These are phyloP conservation scores for Sepioteuthis lessoniana DNA, from an alignment of 2,888 invertebrate genomes.

Conservation along the genomic window DNA sequence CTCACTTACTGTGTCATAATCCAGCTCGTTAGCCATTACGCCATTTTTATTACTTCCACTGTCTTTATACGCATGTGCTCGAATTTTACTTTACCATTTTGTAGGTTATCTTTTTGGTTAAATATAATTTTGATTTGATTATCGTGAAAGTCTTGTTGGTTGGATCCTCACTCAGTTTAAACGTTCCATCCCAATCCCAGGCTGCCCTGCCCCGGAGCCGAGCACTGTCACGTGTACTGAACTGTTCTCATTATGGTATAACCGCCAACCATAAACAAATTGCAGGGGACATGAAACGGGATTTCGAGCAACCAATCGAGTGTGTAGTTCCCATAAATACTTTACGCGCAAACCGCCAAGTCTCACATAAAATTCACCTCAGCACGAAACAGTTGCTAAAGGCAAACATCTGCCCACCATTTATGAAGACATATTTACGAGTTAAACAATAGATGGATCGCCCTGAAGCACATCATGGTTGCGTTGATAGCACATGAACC, in stretches of 20 bases:
- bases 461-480: neutral
- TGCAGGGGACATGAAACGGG: neutral
- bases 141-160: neutral
- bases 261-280: neutral
- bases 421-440: neutral
- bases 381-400: neutral
- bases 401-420: neutral
- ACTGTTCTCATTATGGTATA: neutral
- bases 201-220: neutral
- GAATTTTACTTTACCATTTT: too few relatives aligned
- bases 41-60: too few relatives aligned
- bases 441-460: neutral
- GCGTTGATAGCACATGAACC: neutral
- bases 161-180: neutral
- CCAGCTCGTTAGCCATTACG: too few relatives aligned
- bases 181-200: neutral
- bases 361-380: neutral
- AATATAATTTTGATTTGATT: neutral
- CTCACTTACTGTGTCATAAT: too few relatives aligned
- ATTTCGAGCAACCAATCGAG: neutral
- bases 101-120: neutral
- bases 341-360: neutral
- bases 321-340: neutral
- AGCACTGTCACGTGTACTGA: neutral
- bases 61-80: too few relatives aligned